Base-by-base conservation (phyloP, 2,888 invertebrate species). In the Cryptocephalus moraei region DNA sequence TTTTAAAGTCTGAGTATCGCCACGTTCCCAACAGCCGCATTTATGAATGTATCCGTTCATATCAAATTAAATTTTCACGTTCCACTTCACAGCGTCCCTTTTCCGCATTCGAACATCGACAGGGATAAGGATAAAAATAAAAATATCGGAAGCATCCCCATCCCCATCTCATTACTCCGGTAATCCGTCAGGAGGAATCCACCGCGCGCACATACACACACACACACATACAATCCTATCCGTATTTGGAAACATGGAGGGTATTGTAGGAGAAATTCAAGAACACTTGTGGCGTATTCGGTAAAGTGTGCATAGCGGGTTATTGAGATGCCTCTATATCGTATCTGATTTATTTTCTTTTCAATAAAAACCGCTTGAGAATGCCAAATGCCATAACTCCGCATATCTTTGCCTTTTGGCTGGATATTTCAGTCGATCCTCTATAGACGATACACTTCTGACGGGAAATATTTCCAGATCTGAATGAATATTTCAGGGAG, bases 271-370 rank as follows among this genome's bases (percentile, higher is more conserved):
- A 36, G 43, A 13, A 42, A 45, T 54, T 57, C 51, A 56, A 59
- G 59, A 53, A 56, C 56, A 59, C 59, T 59, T 54, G 47, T 49
- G 51, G 43, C 40, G 48, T 45, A 44, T 43, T 32, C 48, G 46
- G 48, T 43, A 45, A 47, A 47, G 50, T 43, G 36, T 36, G 42
- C n/a, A 42, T 42, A 13, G 22, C 47, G 53, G 56, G 56, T 63
- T 63, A 63, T 63, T 63, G 62, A 62, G 61, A 63, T 63, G 60
- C 61, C 56, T 62, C 56, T 59, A 57, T 58, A 59, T 58, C 56
- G 49, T 57, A 59, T 60, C 60, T 60, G 63, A 63, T 63, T 63
- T 63, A 62, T 63, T 63, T 63, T 61, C 61, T 62, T 61, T 63
- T 61, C 61, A 63, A 56, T 55, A 59, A 58, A 58, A 56, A 56